Evolutionary conservation across 2,797 vertebrate species (phyloP).

Genomic region (Diplodus puntazzo): DNA sequence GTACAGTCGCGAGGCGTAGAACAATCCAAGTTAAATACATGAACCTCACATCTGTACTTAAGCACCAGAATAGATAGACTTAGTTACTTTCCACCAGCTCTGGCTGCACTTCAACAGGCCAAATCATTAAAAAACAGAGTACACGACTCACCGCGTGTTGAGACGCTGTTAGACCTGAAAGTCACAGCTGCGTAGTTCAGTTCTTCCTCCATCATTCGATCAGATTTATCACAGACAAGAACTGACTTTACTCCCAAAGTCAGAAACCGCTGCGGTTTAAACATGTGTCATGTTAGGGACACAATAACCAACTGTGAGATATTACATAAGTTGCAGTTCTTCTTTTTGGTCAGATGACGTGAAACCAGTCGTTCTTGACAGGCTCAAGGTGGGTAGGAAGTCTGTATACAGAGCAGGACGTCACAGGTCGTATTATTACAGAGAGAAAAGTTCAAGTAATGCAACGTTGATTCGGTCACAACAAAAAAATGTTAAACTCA

Average conservation of each 20-base stretch:
- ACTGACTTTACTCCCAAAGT: not conserved
- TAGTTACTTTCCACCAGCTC: not conserved
- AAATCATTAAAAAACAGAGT: too few relatives aligned
- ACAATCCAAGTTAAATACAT: too few relatives aligned
- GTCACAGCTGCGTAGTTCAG: constrained; percentile 56
- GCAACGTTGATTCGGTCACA: too few relatives aligned
- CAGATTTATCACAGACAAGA: too few relatives aligned
- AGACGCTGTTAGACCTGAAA: constrained; percentile 32
- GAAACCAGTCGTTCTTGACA: not conserved
- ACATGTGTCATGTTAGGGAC: not conserved
- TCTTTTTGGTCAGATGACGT: constrained; percentile 15
- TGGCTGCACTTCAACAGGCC: too few relatives aligned
- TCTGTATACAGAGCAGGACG: too few relatives aligned
- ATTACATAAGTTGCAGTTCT: not conserved
- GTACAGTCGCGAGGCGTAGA: not conserved
- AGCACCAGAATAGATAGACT: too few relatives aligned
- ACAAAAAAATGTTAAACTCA: too few relatives aligned
- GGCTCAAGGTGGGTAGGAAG: not conserved
- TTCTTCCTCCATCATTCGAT: constrained; percentile 65
- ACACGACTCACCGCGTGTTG: constrained; percentile 42
- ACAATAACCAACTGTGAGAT: fast-evolving
- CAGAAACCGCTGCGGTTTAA: not conserved
- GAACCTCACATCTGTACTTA: too few relatives aligned
- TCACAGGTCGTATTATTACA: not conserved
- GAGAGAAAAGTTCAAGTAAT: too few relatives aligned